Percentiles rank a stretch among this genome's conserved stretches.
phyloP scores from a whole-genome alignment of 2,113 vertebrate species.

The Coracopsis vasa region DNA sequence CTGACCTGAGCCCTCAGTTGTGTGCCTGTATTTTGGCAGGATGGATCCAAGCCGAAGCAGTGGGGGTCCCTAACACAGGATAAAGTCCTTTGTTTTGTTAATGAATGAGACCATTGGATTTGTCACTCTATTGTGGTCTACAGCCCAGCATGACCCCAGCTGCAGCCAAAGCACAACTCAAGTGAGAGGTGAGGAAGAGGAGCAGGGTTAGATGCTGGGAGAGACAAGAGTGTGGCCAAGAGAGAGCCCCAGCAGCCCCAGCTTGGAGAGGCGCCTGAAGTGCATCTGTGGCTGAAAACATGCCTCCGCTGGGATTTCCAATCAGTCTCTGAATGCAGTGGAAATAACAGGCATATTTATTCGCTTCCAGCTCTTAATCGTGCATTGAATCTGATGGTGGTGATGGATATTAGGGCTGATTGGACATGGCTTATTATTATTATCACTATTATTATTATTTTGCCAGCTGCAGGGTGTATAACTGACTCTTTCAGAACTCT shows the following conservation, averaged over 20 bases:
- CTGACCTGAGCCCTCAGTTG: neutral
- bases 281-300: neutral
- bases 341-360: slow-evolving; percentile 12
- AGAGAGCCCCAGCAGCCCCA: neutral
- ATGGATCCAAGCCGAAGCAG: neutral
- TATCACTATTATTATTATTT: slow-evolving; percentile 53
- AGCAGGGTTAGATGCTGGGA: accelerated
- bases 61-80: neutral
- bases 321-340: neutral
- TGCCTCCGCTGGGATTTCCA: neutral
- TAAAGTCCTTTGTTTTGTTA: neutral
- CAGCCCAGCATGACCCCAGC: accelerated
- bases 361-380: neutral
- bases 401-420: slow-evolving; percentile 57
- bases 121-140: neutral
- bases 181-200: neutral
- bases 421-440: slow-evolving; percentile 57
- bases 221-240: neutral
- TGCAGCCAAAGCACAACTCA: neutral
- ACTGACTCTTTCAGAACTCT: neutral
- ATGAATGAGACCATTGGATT: neutral
- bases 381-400: neutral
- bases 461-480: neutral
- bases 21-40: neutral
- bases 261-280: neutral